A percentile compares a stretch with the other conserved stretches of the same genome.
phyloP scores from a whole-genome alignment of 2,113 vertebrate species.

The Bujurquina vittata region DNA sequence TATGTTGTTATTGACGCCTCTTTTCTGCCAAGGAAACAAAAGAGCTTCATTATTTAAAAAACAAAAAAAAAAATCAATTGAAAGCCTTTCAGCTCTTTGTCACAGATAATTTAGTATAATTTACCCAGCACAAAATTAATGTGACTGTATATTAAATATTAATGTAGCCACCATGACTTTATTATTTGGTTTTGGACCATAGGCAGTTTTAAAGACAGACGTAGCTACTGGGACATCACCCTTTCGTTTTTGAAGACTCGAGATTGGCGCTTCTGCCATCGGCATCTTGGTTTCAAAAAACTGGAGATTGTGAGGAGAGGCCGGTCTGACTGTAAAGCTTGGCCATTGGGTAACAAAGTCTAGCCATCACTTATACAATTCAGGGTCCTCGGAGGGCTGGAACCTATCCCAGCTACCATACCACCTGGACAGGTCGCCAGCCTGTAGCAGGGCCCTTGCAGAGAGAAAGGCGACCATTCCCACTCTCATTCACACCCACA shows the following conservation, averaged over 20 bases:
- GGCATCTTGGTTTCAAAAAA: not conserved
- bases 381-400: too few relatives aligned
- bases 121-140: not conserved
- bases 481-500: too few relatives aligned
- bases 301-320: not conserved
- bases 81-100: not conserved
- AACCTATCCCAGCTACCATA: too few relatives aligned
- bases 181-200: not conserved
- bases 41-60: too few relatives aligned
- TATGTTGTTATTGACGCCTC: not conserved
- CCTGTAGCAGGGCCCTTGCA: too few relatives aligned
- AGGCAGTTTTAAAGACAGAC: not conserved
- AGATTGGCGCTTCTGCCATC: not conserved
- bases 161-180: not conserved
- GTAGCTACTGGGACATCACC: not conserved
- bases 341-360: too few relatives aligned
- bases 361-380: too few relatives aligned
- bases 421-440: too few relatives aligned
- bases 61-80: not conserved
- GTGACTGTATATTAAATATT: not conserved
- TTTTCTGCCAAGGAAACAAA: not conserved
- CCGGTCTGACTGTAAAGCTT: not conserved
- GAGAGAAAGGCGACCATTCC: too few relatives aligned
- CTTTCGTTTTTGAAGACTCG: not conserved
- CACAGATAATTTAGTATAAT: too few relatives aligned